phyloP scores from a whole-genome alignment of 2,888 invertebrate species.

The Acanthosepion esculentum region DNA sequence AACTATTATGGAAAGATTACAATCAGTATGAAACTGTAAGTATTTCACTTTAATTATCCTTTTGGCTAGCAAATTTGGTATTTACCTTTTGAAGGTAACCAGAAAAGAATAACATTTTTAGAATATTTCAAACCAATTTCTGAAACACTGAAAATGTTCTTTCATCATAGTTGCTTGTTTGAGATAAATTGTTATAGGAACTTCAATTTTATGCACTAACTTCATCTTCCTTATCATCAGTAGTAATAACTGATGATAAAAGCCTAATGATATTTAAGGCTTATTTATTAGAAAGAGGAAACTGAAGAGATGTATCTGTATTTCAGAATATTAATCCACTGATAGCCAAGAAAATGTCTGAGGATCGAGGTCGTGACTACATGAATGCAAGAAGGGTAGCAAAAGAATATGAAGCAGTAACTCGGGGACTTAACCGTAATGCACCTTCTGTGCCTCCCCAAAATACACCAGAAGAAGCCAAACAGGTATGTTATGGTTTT shows the following conservation, averaged over 20 bases:
- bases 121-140: too few relatives aligned
- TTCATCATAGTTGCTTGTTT: too few relatives aligned
- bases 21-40: constrained; percentile 88
- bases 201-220: too few relatives aligned
- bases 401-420: constrained; percentile 94
- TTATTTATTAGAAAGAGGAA: neutral
- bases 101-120: too few relatives aligned
- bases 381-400: constrained; percentile 97
- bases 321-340: constrained; percentile 88
- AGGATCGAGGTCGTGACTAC: constrained; percentile 94
- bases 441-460: constrained; percentile 97
- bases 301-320: constrained; percentile 45
- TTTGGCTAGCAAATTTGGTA: too few relatives aligned
- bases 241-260: too few relatives aligned
- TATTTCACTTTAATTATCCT: neutral
- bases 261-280: too few relatives aligned
- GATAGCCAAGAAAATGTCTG: constrained; percentile 97
- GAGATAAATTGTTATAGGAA: too few relatives aligned
- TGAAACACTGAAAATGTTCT: too few relatives aligned
- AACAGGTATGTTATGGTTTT: constrained; percentile 83
- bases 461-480: constrained; percentile 87
- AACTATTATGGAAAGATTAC: constrained; percentile 95
- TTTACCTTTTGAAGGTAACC: too few relatives aligned
- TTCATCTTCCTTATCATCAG: too few relatives aligned
- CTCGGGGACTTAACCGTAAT: constrained; percentile 94